Percentiles rank a stretch among this genome's conserved stretches.
phyloP scores from a whole-genome alignment of 92 coral and sea anemone genomes.

The Epizoanthus stellaris region DNA sequence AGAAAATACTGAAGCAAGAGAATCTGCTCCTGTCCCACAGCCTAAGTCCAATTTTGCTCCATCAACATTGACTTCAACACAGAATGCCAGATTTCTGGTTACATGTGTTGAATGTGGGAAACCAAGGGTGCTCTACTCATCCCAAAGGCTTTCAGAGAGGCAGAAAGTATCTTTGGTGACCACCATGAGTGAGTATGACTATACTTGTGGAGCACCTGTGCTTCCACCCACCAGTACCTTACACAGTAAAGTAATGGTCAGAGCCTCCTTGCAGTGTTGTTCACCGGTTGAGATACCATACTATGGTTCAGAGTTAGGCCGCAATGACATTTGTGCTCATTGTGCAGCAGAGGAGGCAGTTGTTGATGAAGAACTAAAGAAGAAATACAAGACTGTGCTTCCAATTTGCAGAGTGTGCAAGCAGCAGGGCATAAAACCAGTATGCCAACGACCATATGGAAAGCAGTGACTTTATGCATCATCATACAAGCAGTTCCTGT shows the following conservation, averaged over 20 bases:
- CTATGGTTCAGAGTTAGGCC: conserved; percentile 48
- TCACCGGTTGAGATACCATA: conserved; percentile 28
- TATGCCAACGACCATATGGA: too few relatives aligned
- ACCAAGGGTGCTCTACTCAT: conserved; percentile 41
- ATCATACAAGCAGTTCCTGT: too few relatives aligned
- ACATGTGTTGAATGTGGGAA: conserved; percentile 42
- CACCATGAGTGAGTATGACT: conserved; percentile 38
- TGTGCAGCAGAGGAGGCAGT: conserved; percentile 45
- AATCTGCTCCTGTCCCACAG: neutral
- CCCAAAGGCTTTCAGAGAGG: conserved; percentile 34
- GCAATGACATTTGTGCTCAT: conserved; percentile 29
- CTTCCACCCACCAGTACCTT: conserved; percentile 35
- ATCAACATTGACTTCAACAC: conserved; percentile 13
- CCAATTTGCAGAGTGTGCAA: conserved; percentile 39
- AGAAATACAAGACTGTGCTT: conserved; percentile 50
- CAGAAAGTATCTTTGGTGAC: conserved; percentile 2
- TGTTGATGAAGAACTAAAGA: conserved; percentile 41
- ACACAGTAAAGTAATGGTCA: conserved; percentile 21
- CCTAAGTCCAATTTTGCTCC: neutral
- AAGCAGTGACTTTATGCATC: too few relatives aligned
- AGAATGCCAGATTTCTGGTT: conserved; percentile 38
- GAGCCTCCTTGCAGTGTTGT: conserved; percentile 10
- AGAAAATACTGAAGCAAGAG: neutral
- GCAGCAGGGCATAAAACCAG: too few relatives aligned
- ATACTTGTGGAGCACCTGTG: conserved; percentile 45